Base-by-base conservation (phyloP, 1,140 invertebrate genomes). In the Lerema accius region DNA sequence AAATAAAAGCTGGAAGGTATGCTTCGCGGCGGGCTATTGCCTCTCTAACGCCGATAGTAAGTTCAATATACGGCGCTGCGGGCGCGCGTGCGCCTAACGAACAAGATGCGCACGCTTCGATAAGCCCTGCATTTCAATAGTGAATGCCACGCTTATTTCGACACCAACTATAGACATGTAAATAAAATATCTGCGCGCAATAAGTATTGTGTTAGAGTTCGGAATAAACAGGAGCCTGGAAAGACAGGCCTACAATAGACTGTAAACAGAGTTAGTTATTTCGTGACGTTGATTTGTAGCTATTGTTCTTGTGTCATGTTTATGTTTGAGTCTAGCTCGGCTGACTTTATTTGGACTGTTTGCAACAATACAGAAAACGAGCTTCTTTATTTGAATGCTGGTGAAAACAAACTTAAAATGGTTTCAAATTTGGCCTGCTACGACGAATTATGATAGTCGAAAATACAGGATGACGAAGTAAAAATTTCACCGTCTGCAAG, bases 61-160 rank as follows among this genome's bases (percentile, higher is more conserved):
- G 80, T 79, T 84, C 82, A 82, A 82, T 81, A 82, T 66, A 71
- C 79, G 69, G 42, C 51, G 37, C 45, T 42, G 67, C 65, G 60
- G 64, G 63, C 39, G 66, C 67, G 69, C 60, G 63, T 62, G 63
- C 67, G 69, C 23, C 82, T 84, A 84, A 84, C 82, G 80, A 84
- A 82, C 73, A 67, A 76, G 82, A 84, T 82, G 69, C 64, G 72
- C 73, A 63, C 67, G 69, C 63, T 50, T 32, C 68, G 78, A 84
- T 80, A 82, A 77, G 78, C 45, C 40, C 71, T 62, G 78, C 73
- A 81, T 84, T 84, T 82, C 78, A 81, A 84, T 82, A 78, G 64
- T 46, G 69, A 65, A 70, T 73, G 65, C 66, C 48, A 48, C 60
- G 60, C 62, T 32, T 40, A 40, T 49, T 59, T 59, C 69, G 56